A percentile compares a stretch with the other conserved stretches of the same genome.
These are phyloP conservation scores for Epizoanthus fatuus DNA, from an alignment of 92 coral and sea anemone genomes.

Conservation along the genomic window DNA sequence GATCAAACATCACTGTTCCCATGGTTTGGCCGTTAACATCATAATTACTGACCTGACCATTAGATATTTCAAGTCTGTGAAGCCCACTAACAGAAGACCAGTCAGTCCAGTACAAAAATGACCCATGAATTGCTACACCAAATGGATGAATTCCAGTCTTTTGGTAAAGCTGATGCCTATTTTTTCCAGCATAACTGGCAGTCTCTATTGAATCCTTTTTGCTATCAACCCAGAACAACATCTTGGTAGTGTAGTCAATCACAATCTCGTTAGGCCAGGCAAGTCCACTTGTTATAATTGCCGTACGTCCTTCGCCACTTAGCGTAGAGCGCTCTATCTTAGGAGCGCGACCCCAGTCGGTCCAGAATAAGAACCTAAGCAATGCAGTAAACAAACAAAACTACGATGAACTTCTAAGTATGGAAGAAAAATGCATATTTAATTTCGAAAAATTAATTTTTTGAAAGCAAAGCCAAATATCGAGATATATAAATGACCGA, in stretches of 20 bases:
- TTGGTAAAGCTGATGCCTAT: conserved; percentile 18
- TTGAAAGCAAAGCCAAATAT: too few species aligned
- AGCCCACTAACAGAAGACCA: conserved; percentile 46
- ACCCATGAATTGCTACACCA: conserved; percentile 53
- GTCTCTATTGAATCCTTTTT: conserved; percentile 51
- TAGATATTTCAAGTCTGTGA: conserved; percentile 45
- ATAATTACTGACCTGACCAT: conserved; percentile 42
- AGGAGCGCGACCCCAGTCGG: conserved; percentile 67
- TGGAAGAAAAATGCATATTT: too few species aligned
- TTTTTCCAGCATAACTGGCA: conserved; percentile 52
- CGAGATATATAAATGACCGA: too few species aligned
- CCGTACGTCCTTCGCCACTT: conserved; percentile 39
- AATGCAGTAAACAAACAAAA: background rate
- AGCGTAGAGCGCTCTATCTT: conserved; percentile 49
- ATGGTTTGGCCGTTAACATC: conserved; percentile 37
- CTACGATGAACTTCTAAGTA: too few species aligned
- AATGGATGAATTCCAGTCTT: conserved; percentile 50
- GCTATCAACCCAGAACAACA: conserved; percentile 67
- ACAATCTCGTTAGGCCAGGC: conserved; percentile 65
- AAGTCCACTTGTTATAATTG: conserved; percentile 40
- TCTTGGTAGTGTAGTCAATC: conserved; percentile 47
- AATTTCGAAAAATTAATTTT: too few species aligned
- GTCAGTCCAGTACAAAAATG: conserved; percentile 64
- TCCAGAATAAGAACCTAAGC: conserved; percentile 61
- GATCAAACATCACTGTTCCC: conserved; percentile 70